Evolutionary conservation across 2,113 vertebrate genomes (phyloP).

Genomic region (Scopus umbretta): DNA sequence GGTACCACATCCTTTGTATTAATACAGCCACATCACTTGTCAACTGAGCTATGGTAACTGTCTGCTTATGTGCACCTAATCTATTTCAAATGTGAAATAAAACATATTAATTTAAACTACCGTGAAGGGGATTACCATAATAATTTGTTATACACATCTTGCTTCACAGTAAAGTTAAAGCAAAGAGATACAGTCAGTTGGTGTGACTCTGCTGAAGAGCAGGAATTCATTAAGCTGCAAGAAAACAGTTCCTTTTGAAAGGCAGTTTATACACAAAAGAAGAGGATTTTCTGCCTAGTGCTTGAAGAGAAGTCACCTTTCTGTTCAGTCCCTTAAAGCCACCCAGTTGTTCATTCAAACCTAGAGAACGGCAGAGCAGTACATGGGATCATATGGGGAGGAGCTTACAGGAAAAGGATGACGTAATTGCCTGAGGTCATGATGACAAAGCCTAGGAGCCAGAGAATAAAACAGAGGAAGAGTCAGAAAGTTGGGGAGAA

Average conservation of each 20-base stretch:
- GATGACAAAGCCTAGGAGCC: background rate
- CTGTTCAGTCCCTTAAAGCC: background rate
- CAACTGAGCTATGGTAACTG: background rate
- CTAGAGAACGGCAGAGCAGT: background rate
- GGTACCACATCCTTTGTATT: background rate
- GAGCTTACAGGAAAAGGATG: accelerated
- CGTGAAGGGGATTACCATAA: background rate
- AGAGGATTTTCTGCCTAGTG: background rate
- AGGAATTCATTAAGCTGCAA: background rate
- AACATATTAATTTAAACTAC: background rate
- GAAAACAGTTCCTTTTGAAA: background rate
- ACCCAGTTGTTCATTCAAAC: background rate
- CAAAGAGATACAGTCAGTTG: background rate
- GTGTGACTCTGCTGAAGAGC: background rate
- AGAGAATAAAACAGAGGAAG: background rate
- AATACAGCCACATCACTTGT: background rate
- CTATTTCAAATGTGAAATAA: background rate
- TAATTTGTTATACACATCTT: background rate
- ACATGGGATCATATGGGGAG: background rate
- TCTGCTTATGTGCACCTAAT: background rate
- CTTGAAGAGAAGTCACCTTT: background rate
- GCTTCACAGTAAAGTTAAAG: background rate
- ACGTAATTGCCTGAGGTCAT: background rate
- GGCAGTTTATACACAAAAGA: background rate
- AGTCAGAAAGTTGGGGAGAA: background rate